These are phyloP conservation scores for Thomomys bottae DNA, from an alignment of 2,113 vertebrate genomes.

Conservation along the genomic window DNA sequence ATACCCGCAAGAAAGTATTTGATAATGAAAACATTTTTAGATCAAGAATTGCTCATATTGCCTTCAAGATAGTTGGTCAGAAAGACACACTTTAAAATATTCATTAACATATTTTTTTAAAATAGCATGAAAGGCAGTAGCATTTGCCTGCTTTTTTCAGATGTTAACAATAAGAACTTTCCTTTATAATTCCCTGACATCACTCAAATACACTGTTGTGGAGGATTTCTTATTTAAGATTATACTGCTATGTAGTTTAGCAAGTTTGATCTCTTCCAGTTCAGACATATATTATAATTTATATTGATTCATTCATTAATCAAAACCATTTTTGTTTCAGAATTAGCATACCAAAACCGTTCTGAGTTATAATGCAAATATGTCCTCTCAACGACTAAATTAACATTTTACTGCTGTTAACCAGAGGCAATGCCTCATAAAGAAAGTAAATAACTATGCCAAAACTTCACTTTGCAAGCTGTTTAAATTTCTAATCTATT, in stretches of 20 bases:
- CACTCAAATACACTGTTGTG: constrained; percentile 29
- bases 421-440: constrained; percentile 71
- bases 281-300: constrained; percentile 74
- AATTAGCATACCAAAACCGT: constrained; percentile 81
- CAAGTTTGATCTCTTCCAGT: constrained; percentile 78
- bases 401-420: constrained; percentile 83
- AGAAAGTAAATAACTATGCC: constrained; percentile 75
- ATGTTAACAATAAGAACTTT: constrained; percentile 49
- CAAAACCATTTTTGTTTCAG: constrained; percentile 77
- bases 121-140: constrained; percentile 17
- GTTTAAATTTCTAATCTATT: constrained; percentile 72
- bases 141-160: constrained; percentile 29
- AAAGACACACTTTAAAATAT: constrained; percentile 63
- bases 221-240: constrained; percentile 34
- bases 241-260: constrained; percentile 58
- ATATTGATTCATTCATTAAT: constrained; percentile 81
- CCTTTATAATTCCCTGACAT: constrained; percentile 60
- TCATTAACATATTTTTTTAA: constrained; percentile 37
- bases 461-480: constrained; percentile 74
- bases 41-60: constrained; percentile 29
- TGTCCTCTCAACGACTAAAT: constrained; percentile 82
- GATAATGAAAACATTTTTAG: not conserved
- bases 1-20: constrained; percentile 54
- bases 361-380: constrained; percentile 84
- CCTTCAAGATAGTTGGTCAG: constrained; percentile 55